These are phyloP conservation scores for Baccha elongata DNA, from an alignment of 2,888 invertebrate species.

Conservation along the genomic window DNA sequence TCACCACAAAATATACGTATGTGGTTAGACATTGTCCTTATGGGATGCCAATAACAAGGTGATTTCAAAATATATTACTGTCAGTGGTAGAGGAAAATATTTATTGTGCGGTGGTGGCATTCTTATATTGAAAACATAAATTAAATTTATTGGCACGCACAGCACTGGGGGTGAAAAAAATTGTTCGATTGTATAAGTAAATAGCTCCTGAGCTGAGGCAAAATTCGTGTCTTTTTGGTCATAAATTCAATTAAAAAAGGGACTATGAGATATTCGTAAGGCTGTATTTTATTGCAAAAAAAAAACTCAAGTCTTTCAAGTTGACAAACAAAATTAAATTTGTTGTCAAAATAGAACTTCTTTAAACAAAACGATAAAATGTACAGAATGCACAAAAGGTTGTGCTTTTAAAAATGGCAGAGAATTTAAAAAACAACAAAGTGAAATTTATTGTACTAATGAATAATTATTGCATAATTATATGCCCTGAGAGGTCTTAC, in stretches of 20 bases:
- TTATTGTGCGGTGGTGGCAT: conserved; percentile 13
- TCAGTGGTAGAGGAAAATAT: neutral
- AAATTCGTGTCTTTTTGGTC: conserved; percentile 8
- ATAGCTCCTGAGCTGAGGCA: neutral
- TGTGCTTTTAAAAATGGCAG: too few species aligned
- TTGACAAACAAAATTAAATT: too few species aligned
- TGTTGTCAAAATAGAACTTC: too few species aligned
- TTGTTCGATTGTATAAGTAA: conserved; percentile 7
- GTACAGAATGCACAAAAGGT: too few species aligned
- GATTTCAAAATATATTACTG: conserved; percentile 25
- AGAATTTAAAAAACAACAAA: too few species aligned
- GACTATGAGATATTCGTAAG: neutral
- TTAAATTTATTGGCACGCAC: conserved; percentile 28
- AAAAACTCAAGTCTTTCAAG: too few species aligned
- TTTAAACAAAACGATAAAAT: too few species aligned
- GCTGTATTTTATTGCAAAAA: too few species aligned
- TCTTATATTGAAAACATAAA: conserved; percentile 32
- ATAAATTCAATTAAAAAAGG: conserved; percentile 21
- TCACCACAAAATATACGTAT: neutral
- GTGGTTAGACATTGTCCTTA: conserved; percentile 7
- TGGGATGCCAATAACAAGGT: conserved; percentile 33
- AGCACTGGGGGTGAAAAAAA: conserved; percentile 1
- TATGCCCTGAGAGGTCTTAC: too few species aligned
- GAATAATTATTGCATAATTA: too few species aligned
- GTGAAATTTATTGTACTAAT: too few species aligned